These are phyloP conservation scores for Schizothorax lantsangensis DNA, from an alignment of 2,797 vertebrate species.

Conservation along the genomic window DNA sequence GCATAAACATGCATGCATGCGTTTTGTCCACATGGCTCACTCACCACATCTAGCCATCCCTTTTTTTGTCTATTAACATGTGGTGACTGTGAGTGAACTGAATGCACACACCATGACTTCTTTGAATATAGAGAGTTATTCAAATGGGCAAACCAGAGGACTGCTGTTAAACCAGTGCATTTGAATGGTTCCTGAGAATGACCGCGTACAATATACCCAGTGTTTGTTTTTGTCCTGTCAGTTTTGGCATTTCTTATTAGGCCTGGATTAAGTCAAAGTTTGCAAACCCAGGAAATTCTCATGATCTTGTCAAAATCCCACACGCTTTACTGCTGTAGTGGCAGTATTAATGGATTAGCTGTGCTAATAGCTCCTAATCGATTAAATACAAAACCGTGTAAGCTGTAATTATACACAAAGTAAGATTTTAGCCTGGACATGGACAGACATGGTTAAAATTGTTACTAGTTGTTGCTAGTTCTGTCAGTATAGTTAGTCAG, in stretches of 20 bases:
- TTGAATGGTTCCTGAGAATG: slow-evolving; percentile 31
- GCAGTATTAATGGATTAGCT: slow-evolving; percentile 18
- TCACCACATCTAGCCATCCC: neutral
- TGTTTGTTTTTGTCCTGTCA: neutral
- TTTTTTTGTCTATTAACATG: slow-evolving; percentile 7
- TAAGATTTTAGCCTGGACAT: neutral
- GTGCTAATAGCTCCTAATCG: slow-evolving; percentile 13
- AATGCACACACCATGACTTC: slow-evolving; percentile 46
- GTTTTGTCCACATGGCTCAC: neutral
- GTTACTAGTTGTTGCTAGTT: neutral
- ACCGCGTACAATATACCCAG: neutral
- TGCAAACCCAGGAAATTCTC: neutral
- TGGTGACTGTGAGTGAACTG: slow-evolving; percentile 15
- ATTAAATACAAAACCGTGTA: neutral
- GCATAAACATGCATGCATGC: neutral
- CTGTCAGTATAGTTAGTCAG: neutral
- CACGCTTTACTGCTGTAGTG: neutral
- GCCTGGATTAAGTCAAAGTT: neutral
- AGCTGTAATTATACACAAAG: neutral
- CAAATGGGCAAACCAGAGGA: slow-evolving; percentile 40
- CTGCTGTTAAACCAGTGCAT: slow-evolving; percentile 50
- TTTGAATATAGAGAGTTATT: slow-evolving; percentile 46
- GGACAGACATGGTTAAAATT: neutral
- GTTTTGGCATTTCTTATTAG: neutral
- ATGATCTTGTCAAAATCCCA: slow-evolving; percentile 24